phyloP scores from a whole-genome alignment of 2,797 vertebrate species.

The Trachurus trachurus region DNA sequence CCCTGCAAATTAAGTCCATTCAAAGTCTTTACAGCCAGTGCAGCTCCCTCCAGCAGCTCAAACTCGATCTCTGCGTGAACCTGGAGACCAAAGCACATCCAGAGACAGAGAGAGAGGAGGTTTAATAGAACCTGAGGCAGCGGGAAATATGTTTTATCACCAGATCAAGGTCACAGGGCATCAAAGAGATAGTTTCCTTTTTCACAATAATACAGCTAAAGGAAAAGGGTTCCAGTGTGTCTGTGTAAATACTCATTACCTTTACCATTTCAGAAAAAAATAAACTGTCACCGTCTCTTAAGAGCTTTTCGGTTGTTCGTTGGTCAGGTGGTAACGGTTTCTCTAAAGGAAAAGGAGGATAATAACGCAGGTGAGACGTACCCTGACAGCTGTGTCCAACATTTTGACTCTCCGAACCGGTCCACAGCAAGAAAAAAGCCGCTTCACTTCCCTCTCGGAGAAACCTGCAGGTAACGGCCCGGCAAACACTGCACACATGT shows the following conservation, averaged over 20 bases:
- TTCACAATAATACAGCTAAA: not conserved
- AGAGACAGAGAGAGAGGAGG: not conserved
- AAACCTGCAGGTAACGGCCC: constrained; percentile 87
- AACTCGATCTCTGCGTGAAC: constrained; percentile 88
- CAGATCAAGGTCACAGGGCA: not conserved
- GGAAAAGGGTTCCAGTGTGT: not conserved
- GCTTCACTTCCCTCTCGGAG: constrained; percentile 82
- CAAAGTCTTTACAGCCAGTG: constrained; percentile 86
- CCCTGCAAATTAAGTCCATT: constrained; percentile 83
- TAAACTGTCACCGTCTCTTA: not conserved
- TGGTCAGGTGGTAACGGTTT: not conserved
- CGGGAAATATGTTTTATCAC: not conserved
- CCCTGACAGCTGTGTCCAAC: constrained; percentile 83
- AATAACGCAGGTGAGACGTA: constrained; percentile 54
- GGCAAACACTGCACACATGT: constrained; percentile 90
- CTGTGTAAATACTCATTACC: not conserved
- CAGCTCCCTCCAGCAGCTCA: constrained; percentile 88
- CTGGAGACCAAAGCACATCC: constrained; percentile 69
- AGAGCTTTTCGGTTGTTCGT: not conserved
- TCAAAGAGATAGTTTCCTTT: not conserved
- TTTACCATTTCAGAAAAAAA: not conserved
- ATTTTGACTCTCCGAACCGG: constrained; percentile 83
- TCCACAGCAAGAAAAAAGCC: constrained; percentile 87
- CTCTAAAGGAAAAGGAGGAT: not conserved
- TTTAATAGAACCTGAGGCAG: not conserved